A percentile compares a stretch with the other conserved stretches of the same genome.
phyloP scores from a whole-genome alignment of 2,113 vertebrate genomes.

The Isurus oxyrinchus region DNA sequence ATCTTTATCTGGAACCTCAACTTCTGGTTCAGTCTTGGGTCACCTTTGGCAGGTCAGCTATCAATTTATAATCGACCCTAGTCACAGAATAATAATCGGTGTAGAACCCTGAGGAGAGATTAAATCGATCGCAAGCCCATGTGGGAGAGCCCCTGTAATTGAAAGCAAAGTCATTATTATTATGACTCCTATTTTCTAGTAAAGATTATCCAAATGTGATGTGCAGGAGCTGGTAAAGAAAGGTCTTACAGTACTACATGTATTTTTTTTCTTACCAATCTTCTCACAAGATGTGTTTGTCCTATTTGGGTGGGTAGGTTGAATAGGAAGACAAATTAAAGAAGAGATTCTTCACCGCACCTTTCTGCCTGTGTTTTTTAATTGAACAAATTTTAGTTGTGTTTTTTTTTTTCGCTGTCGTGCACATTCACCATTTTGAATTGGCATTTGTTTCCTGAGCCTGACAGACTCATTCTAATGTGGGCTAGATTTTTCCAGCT shows the following conservation, averaged over 20 bases:
- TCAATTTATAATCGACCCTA: constrained; percentile 2
- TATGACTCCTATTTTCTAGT: not conserved
- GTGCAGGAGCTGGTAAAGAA: not conserved
- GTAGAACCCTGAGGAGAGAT: constrained; percentile 7
- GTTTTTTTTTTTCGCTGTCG: not conserved
- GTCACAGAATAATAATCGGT: not conserved
- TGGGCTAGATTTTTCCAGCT: not conserved
- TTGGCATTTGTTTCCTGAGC: not conserved
- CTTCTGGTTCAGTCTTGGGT: not conserved
- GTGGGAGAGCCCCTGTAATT: not conserved
- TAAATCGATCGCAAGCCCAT: not conserved
- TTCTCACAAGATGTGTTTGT: not conserved
- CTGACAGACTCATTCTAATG: not conserved
- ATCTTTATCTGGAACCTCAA: not conserved
- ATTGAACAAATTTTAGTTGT: not conserved
- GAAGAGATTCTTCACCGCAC: not conserved
- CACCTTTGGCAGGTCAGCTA: not conserved
- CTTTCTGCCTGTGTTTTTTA: not conserved
- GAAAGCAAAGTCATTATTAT: constrained; percentile 7
- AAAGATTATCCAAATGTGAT: not conserved
- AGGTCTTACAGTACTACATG: not conserved
- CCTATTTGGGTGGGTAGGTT: not conserved
- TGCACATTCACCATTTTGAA: not conserved
- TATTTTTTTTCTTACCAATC: not conserved
- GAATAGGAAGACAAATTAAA: not conserved